Evolutionary conservation across 1,140 invertebrate genomes (phyloP), one percentile per base, ranked within the genome.

Genomic region (Meteorus sp.): DNA sequence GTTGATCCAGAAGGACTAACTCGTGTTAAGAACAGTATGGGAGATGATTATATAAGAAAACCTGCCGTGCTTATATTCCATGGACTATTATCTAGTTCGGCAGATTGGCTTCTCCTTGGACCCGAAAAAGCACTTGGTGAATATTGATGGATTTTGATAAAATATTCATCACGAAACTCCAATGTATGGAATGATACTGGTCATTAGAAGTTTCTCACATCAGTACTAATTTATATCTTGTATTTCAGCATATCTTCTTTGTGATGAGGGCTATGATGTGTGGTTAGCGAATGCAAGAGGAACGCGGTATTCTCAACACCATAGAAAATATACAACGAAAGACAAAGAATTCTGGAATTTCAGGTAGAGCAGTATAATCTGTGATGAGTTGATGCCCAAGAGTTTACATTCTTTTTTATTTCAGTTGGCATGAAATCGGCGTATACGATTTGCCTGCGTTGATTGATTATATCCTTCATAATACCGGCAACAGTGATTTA

Each of bases 201-300:
- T n/a, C n/a, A n/a, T n/a, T n/a, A n/a, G n/a, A n/a, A n/a, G n/a
- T n/a, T n/a, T n/a, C n/a, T n/a, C n/a, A 39, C 8, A 39, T n/a
- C 4, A 39, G 15, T n/a, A 39, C 8, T 44, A 15, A 44, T 33
- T 71, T 93, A 85, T 84, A 77, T 90, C 82, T 83, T 63, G n/a
- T n/a, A n/a, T 84, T 73, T 6, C 56, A 82, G 85, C 80, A 9
- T 86, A 83, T 62, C 47, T 80, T 35, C 71, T 88, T 6, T 83
- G 82, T 2, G 84, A 91, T 61, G 75, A 79, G 35, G 87, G 87
- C 19, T 91, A 84, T 56, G 89, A 92, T 60, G 88, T 91, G 6
- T 92, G 88, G 88, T 72, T 92, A 63, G 85, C 84, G n/a, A 92
- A 92, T 71, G 82, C 82, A 4, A 81, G 90, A 33, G 89, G 90